Evolutionary conservation across 1,140 invertebrate genomes (phyloP), one percentile per base, ranked within the genome.

Genomic region (Anastrepha obliqua): DNA sequence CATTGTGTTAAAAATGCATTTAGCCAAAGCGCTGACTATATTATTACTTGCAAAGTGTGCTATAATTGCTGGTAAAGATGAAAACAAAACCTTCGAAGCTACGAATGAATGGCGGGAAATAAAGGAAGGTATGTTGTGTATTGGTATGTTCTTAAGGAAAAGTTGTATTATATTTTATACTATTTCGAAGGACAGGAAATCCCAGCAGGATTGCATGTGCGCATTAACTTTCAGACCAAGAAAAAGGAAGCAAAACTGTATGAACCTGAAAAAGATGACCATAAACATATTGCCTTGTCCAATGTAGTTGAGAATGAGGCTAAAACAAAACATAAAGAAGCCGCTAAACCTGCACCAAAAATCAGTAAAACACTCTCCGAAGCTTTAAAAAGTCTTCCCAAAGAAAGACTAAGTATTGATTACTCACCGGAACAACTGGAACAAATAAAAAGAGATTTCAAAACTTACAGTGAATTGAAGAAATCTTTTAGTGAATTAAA

Each of bases 211-310:
- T 91, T 97, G 2, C 96, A 97, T 93, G 94, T 97, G 4, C 93
- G 96, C 62, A 94, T 97, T 86, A 96, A 97, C 94, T 93, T 97
- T 17, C 90, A 96, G 91, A 97, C 96, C 44, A 96, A 96, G 13
- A 89, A 95, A 87, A 96, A 94, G 81, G 96, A 97, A 91, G 97
- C 96, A 1, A 97, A 97, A 93, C 91, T 97, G 65, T 90, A 96
- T 29, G 87, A 91, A 42, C 90, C 85, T 87, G 89, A 93, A 29
- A 17, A 62, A 3, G 47, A 86, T 42, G 47, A 86, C 0, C 42
- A n/a, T 59, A 86, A 55, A 7, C 86, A 60, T 87, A 13, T 9
- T 55, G 87, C 59, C 42, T 65, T 86, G 17, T 8, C 58, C 8
- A 60, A 88, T 1, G 29, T 74, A 4, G 74, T 9, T 51, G 81